These are phyloP conservation scores for Tetheella fluctuosa DNA, from an alignment of 2,888 invertebrate species.

Conservation along the genomic window DNA sequence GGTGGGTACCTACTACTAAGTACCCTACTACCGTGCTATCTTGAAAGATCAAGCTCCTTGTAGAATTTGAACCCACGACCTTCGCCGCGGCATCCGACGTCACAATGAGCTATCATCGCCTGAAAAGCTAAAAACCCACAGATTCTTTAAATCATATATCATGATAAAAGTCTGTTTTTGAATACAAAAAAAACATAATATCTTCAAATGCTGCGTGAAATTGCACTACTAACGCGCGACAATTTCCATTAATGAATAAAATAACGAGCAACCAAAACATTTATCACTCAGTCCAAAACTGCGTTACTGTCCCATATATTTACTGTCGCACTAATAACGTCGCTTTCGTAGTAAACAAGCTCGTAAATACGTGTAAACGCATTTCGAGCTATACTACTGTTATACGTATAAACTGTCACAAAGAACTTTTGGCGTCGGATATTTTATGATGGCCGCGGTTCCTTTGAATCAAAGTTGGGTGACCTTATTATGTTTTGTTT, in stretches of 20 bases:
- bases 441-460: neutral
- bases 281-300: neutral
- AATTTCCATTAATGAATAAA: neutral
- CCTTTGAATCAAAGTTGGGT: neutral
- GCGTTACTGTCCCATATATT: slow-evolving; percentile 2
- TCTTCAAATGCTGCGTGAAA: neutral
- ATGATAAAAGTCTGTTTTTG: no score
- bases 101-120: no score
- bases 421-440: neutral
- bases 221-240: neutral
- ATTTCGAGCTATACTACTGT: neutral
- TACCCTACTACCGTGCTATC: no score
- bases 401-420: neutral
- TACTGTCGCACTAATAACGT: slow-evolving; percentile 22
- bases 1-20: no score
- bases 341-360: slow-evolving; percentile 28
- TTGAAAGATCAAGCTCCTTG: no score
- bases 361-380: slow-evolving; percentile 28
- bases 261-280: neutral
- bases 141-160: no score
- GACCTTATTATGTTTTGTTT: neutral
- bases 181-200: neutral
- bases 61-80: no score
- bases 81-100: no score
- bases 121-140: no score